phyloP scores from a whole-genome alignment of 1,140 invertebrate genomes.

The Drosophila grimshawi region DNA sequence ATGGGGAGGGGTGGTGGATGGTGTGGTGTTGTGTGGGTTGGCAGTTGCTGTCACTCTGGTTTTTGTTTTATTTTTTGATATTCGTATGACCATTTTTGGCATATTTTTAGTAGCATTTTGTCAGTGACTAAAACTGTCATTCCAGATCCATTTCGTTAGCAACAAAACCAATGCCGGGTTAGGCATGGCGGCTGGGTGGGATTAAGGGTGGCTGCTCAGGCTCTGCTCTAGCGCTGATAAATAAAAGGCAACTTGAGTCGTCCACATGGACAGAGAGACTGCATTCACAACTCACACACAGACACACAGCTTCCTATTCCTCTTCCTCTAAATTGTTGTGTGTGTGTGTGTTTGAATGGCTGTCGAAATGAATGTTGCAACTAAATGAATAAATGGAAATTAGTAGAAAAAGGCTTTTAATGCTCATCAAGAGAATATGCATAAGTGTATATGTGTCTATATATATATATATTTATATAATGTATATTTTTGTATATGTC shows the following conservation, averaged over 20 bases:
- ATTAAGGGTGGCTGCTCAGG: neutral
- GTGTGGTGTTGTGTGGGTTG: neutral
- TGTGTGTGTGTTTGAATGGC: conserved; percentile 53
- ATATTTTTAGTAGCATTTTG: conserved; percentile 49
- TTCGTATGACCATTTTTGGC: conserved; percentile 50
- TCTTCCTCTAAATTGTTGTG: conserved; percentile 1
- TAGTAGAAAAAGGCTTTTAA: conserved; percentile 59
- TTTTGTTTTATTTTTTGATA: conserved; percentile 70
- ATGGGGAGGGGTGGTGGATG: neutral
- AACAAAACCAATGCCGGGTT: conserved; percentile 2
- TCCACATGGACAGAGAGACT: conserved; percentile 20
- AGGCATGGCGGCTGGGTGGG: neutral
- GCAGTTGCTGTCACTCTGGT: conserved; percentile 66
- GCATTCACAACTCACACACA: conserved; percentile 26
- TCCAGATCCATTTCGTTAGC: conserved; percentile 40
- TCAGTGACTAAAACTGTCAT: conserved; percentile 42
- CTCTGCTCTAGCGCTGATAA: conserved; percentile 45
- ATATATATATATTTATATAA: too few species aligned
- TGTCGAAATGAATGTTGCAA: conserved; percentile 74
- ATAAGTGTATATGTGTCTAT: neutral
- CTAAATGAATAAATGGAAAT: conserved; percentile 79
- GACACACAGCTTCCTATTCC: conserved; percentile 9
- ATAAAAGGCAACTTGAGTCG: conserved; percentile 43
- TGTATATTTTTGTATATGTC: too few species aligned
- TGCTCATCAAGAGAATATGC: conserved; percentile 9